Evolutionary conservation across 2,888 invertebrate species (phyloP), one percentile per base, ranked within the genome.

Genomic region (Macaria notata): DNA sequence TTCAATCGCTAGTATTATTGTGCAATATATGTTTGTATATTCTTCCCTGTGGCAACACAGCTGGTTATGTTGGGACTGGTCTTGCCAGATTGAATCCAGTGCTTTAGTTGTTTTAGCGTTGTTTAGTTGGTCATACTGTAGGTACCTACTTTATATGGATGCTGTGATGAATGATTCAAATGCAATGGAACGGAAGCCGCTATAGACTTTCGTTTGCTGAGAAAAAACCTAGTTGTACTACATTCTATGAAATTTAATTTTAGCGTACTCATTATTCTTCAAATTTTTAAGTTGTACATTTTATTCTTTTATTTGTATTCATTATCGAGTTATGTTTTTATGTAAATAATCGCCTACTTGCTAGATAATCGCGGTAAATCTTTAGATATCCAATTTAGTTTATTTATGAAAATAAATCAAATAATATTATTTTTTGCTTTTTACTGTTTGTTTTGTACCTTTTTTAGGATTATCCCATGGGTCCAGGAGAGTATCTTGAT

Each of bases 331-430:
- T 80, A 81, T 73, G 70, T 76, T 76, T 53, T 84, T 86, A 83
- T 90, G 89, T 89, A 89, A 86, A 90, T 89, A 89, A 75, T 68
- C 70, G 65, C 73, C 71, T 75, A 86, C 83, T 83, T 81, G 76
- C 77, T 84, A 86, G 81, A 76, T 75, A 81, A 75, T 84, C 81
- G 77, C 80, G 76, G 2, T 19, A 19, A 19, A 19, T 84, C 63
- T 62, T 84, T 86, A 86, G 84, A 83, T 84, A 85, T 81, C 78
- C 81, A 79, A 78, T 86, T 87, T 86, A 88, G 86, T 83, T 86
- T 89, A 90, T 88, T 89, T 89, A 89, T 88, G 79, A 84, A 84
- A 87, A 86, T 87, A 87, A 89, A 88, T 85, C 81, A 79, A 83
- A 81, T 81, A 79, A 76, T 75, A 83, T 83, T 81, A 79, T 76